Conservation (phyloP, 2,797 vertebrate species). For the Odontamblyopus lacepedii region DNA sequence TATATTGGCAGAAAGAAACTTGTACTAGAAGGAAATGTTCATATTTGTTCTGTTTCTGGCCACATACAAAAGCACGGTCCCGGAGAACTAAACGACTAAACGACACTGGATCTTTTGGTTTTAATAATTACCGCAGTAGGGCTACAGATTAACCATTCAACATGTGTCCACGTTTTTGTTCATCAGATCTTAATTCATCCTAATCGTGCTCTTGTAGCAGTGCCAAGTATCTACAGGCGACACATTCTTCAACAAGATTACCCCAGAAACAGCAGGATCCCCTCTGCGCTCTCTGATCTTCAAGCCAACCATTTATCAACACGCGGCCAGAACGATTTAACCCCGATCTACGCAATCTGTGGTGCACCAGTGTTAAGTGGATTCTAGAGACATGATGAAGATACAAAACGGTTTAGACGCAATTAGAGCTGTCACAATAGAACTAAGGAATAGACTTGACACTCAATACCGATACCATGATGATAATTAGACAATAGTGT, state of each 20-base stretch:
- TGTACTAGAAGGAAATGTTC: too few relatives aligned
- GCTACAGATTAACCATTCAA: neutral
- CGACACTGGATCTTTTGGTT: neutral
- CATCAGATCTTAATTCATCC: neutral
- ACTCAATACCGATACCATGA: too few relatives aligned
- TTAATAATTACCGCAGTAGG: neutral
- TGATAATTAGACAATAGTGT: too few relatives aligned
- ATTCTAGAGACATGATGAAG: neutral
- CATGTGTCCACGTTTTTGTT: neutral
- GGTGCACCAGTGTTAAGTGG: too few relatives aligned
- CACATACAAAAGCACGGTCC: too few relatives aligned
- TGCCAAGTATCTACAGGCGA: constrained; percentile 1
- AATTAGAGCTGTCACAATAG: too few relatives aligned
- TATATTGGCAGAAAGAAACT: too few relatives aligned
- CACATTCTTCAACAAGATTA: constrained; percentile 3
- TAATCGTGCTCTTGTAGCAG: neutral
- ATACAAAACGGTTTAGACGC: too few relatives aligned
- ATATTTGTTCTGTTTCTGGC: too few relatives aligned
- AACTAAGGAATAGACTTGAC: too few relatives aligned
- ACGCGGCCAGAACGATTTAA: neutral
- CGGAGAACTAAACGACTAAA: neutral
- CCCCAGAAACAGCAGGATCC: neutral
- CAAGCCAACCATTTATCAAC: neutral
- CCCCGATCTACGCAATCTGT: neutral
- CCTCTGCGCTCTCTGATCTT: constrained; percentile 1